Evolutionary conservation across 1,140 invertebrate species (phyloP), one percentile per base, ranked within the genome.

Genomic region (Lethrus apterus): DNA sequence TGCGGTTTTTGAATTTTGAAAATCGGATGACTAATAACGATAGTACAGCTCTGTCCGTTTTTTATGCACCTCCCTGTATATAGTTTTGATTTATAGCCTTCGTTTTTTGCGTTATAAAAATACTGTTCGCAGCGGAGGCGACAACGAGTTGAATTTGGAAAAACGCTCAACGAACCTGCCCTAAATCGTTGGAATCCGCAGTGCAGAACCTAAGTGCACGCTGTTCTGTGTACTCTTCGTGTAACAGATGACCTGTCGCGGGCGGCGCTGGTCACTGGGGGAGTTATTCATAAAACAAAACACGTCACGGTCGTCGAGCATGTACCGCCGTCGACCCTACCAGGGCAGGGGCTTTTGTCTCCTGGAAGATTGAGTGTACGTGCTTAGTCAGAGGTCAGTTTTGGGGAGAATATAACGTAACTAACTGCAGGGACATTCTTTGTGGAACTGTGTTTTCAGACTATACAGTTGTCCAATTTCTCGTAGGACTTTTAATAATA

Each of bases 261-360:
- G 32, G 42, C 50, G 50, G 43, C 35, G 40, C 41, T 32, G 50
- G 50, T 40, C 50, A 48, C 46, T 41, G 45, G 35, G 50, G 46
- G 50, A 52, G 50, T 52, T 52, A 52, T 52, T 52, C 50, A 52
- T 52, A 52, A 52, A 52, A 52, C 50, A 52, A 52, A 52, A 52
- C 50, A 52, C 50, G 50, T 48, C 50, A 48, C 45, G 50, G 43
- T 33, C 46, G 50, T 21, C 46, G 33, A 48, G 41, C 50, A 52
- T 48, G 46, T 42, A 52, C 50, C 34, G 35, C 19, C 20, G 35
- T 21, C 19, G 10, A 18, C 17, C 17, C 32, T 10, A 14, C 17
- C 14, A 34, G 9, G 19, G 10, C 14, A 8, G 2, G 14, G 23
- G 50, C 50, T 32, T 47, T 52, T 52, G 50, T 52, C 50, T 52